phyloP scores from a whole-genome alignment of 1,140 invertebrate species.

The Drosophila ananassae region DNA sequence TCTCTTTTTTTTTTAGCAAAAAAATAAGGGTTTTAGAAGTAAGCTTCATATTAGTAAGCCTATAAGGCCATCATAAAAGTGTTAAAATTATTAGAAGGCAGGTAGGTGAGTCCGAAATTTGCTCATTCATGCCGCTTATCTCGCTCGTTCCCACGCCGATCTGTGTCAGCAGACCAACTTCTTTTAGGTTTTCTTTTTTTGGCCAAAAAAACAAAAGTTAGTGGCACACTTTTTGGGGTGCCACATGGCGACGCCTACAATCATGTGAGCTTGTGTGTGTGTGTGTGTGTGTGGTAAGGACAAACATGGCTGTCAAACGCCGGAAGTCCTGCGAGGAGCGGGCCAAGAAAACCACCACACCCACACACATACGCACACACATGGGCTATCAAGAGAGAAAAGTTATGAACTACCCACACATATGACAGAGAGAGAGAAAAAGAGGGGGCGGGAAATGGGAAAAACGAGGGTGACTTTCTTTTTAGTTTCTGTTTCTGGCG shows the following conservation, averaged over 20 bases:
- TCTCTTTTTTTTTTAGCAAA: slow-evolving; percentile 35
- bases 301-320: slow-evolving; percentile 70
- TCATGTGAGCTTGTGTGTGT: slow-evolving; percentile 10
- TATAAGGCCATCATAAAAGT: background rate
- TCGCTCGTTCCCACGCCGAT: slow-evolving; percentile 13
- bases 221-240: slow-evolving; percentile 65
- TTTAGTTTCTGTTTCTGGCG: slow-evolving; percentile 3
- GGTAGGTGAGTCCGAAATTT: no score
- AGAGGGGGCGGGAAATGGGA: slow-evolving; percentile 12
- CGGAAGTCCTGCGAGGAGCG: slow-evolving; percentile 33
- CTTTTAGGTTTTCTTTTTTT: slow-evolving; percentile 42
- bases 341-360: slow-evolving; percentile 74
- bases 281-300: slow-evolving; percentile 33
- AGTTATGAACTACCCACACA: slow-evolving; percentile 47
- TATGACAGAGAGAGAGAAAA: slow-evolving; percentile 11
- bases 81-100: background rate
- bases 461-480: slow-evolving; percentile 31
- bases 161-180: slow-evolving; percentile 50
- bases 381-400: slow-evolving; percentile 47
- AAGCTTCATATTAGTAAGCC: no score
- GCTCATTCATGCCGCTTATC: slow-evolving; percentile 9
- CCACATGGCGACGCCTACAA: slow-evolving; percentile 61
- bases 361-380: slow-evolving; percentile 39
- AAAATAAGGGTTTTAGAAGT: slow-evolving; percentile 15
- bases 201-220: slow-evolving; percentile 46